Conservation (phyloP, 1,140 invertebrate genomes). For the Drosophila kepulauana region DNA sequence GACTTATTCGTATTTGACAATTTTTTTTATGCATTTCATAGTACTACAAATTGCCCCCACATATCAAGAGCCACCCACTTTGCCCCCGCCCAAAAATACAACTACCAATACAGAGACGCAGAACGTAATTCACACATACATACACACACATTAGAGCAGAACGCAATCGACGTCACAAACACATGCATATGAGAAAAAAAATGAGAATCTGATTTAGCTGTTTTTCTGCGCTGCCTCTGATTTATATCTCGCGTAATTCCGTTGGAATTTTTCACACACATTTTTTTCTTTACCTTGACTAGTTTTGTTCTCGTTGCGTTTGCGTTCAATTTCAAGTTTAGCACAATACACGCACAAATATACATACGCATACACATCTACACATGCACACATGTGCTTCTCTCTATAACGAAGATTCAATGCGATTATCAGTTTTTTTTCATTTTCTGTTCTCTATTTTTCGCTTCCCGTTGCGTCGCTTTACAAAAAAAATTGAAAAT, state of each 20-base stretch:
- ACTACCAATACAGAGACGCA: conserved; percentile 36
- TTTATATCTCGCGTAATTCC: conserved; percentile 73
- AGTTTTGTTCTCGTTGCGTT: conserved; percentile 72
- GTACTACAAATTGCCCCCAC: background rate
- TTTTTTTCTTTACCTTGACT: conserved; percentile 71
- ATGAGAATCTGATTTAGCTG: conserved; percentile 48
- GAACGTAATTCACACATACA: conserved; percentile 33
- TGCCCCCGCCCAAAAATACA: conserved; percentile 51
- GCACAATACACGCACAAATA: conserved; percentile 56
- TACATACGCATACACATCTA: conserved; percentile 46
- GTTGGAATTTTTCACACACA: conserved; percentile 76
- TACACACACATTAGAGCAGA: conserved; percentile 22
- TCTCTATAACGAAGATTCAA: conserved; percentile 47
- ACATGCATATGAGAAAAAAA: conserved; percentile 12
- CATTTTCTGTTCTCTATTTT: too few species aligned
- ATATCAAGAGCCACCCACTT: conserved; percentile 36
- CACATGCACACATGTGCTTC: conserved; percentile 58
- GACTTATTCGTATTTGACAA: background rate
- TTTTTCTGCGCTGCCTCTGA: conserved; percentile 33
- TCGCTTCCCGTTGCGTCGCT: conserved; percentile 29
- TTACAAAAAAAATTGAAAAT: conserved; percentile 25
- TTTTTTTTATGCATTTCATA: background rate
- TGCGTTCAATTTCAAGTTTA: conserved; percentile 76
- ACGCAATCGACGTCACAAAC: conserved; percentile 51
- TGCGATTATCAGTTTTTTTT: conserved; percentile 52